Percentiles rank a stretch among this genome's conserved stretches.
These are phyloP conservation scores for Mandrillus leucophaeus DNA, from an alignment of 2,113 vertebrate genomes.

Conservation along the genomic window DNA sequence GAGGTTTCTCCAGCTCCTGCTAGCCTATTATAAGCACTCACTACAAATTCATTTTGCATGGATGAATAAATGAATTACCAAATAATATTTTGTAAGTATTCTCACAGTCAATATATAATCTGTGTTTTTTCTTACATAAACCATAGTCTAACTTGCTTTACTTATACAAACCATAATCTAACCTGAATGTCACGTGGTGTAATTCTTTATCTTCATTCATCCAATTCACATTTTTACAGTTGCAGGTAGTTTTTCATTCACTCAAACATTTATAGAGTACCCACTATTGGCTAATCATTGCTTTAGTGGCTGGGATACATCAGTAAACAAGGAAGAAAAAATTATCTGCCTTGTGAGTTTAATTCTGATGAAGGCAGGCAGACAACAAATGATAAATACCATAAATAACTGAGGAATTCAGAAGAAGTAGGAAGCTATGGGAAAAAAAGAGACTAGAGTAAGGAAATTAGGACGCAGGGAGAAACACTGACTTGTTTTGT, in stretches of 20 bases:
- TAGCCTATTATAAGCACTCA: not conserved
- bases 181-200: not conserved
- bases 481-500: not conserved
- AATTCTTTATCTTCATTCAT: not conserved
- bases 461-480: rapidly evolving
- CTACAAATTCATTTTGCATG: not conserved
- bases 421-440: not conserved
- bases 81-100: not conserved
- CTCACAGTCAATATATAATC: not conserved
- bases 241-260: not conserved
- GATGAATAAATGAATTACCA: not conserved
- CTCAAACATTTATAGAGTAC: not conserved
- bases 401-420: not conserved
- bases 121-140: not conserved
- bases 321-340: not conserved
- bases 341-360: not conserved
- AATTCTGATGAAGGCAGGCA: not conserved
- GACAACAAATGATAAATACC: not conserved
- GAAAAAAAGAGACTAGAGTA: not conserved
- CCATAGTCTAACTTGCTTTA: not conserved
- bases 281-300: not conserved
- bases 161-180: not conserved
- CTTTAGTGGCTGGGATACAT: not conserved
- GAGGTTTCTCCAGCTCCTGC: not conserved
- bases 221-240: not conserved